Evolutionary conservation across 2,888 invertebrate species (phyloP).

Genomic region (Neoaliturus tenellus): DNA sequence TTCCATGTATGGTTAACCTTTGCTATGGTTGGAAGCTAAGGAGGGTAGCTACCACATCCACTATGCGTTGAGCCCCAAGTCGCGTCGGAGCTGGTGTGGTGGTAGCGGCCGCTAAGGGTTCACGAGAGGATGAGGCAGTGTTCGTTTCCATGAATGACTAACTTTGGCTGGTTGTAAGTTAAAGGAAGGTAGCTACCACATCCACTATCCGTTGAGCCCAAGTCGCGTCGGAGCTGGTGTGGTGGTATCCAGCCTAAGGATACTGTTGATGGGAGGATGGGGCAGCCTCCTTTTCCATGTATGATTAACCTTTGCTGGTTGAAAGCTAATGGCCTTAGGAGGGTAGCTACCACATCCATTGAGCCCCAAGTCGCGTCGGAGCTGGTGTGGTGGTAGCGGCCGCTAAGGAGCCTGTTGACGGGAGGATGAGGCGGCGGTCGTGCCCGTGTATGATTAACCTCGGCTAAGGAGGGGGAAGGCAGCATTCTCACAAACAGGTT

Average conservation of each 20-base stretch:
- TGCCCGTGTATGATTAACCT: constrained; percentile 51
- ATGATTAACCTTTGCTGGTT: too few species aligned
- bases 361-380: not conserved
- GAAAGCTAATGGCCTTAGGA: too few species aligned
- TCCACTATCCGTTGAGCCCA: not conserved
- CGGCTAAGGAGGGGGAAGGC: constrained; percentile 17
- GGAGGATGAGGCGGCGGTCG: constrained; percentile 13
- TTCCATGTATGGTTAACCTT: too few species aligned
- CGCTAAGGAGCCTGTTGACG: constrained; percentile 17
- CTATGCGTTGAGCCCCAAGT: not conserved
- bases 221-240: not conserved
- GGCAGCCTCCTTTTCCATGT: not conserved
- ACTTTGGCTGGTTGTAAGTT: too few species aligned
- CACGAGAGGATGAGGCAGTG: not conserved
- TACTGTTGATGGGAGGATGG: not conserved
- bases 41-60: too few species aligned
- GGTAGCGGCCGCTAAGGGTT: not conserved
- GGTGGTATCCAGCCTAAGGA: not conserved
- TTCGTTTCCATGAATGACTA: too few species aligned
- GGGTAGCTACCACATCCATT: not conserved
- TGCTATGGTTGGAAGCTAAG: too few species aligned
- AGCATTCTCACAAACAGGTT: constrained; percentile 55
- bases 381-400: not conserved
- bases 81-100: not conserved
- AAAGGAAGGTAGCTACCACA: too few species aligned